Conservation (phyloP, 2,113 vertebrate genomes). For the Sinocyclocheilus anshuiensis region DNA sequence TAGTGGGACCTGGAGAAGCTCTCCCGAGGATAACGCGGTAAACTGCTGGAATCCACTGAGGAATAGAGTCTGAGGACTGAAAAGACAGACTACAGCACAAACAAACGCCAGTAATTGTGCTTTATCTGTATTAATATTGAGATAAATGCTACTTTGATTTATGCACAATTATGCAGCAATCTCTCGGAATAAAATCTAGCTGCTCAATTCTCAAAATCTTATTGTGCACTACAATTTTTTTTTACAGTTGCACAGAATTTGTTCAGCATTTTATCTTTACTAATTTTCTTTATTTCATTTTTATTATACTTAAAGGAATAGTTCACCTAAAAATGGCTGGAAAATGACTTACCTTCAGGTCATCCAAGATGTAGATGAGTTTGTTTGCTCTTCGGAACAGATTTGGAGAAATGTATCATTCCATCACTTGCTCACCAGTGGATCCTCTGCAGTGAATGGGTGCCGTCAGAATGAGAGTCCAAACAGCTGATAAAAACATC, state of each 20-base stretch:
- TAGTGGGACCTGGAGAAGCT: slow-evolving; percentile 47
- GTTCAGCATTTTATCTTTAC: background rate
- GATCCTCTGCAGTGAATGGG: too few species aligned
- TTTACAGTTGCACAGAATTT: background rate
- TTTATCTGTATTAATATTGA: background rate
- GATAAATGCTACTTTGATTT: background rate
- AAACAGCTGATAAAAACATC: too few species aligned
- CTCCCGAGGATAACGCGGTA: slow-evolving; percentile 50
- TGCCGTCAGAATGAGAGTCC: too few species aligned
- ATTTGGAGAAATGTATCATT: too few species aligned
- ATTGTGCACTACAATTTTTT: too few species aligned
- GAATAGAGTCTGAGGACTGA: slow-evolving; percentile 28
- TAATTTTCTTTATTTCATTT: too few species aligned
- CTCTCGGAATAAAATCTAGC: background rate
- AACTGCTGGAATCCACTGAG: slow-evolving; percentile 48
- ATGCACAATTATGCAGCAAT: background rate
- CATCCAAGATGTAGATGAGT: too few species aligned
- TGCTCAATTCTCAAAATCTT: background rate
- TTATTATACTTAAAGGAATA: too few species aligned
- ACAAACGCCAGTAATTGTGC: background rate
- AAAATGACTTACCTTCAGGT: too few species aligned
- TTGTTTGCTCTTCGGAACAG: too few species aligned
- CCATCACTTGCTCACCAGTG: too few species aligned
- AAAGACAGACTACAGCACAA: slow-evolving; percentile 9
- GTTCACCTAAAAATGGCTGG: too few species aligned